Conservation (phyloP, 64 coral and sea anemone genomes). For the Pocillopora verrucosa region DNA sequence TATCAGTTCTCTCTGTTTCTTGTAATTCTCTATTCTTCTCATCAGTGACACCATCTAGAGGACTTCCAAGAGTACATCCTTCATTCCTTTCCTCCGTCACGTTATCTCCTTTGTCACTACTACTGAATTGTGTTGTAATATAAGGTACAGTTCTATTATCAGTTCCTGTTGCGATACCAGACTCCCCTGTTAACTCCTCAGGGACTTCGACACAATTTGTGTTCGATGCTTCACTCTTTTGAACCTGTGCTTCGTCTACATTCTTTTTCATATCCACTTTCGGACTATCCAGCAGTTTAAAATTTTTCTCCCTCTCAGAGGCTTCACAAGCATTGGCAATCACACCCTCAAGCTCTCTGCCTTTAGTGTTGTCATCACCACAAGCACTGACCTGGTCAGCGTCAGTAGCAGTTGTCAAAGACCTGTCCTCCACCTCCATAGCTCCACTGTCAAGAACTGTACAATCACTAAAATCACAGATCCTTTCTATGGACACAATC, state of each 20-base stretch:
- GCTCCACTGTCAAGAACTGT: conserved; percentile 9
- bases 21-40: background rate
- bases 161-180: background rate
- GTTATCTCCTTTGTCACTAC: background rate
- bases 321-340: background rate
- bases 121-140: background rate
- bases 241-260: no score
- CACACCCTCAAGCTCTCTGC: background rate
- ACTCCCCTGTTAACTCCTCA: background rate
- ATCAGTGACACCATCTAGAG: background rate
- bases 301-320: background rate
- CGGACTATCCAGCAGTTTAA: no score
- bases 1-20: background rate
- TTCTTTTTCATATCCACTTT: no score
- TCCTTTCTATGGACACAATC: background rate
- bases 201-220: no score
- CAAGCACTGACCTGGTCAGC: background rate
- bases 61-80: background rate
- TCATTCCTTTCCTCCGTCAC: background rate
- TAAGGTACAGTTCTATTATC: background rate
- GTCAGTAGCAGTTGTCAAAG: background rate
- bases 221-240: no score
- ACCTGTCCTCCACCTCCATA: background rate
- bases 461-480: background rate
- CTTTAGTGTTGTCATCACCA: background rate